Base-by-base conservation (phyloP, 2,797 vertebrate genomes). In the Bovichtus variegatus region DNA sequence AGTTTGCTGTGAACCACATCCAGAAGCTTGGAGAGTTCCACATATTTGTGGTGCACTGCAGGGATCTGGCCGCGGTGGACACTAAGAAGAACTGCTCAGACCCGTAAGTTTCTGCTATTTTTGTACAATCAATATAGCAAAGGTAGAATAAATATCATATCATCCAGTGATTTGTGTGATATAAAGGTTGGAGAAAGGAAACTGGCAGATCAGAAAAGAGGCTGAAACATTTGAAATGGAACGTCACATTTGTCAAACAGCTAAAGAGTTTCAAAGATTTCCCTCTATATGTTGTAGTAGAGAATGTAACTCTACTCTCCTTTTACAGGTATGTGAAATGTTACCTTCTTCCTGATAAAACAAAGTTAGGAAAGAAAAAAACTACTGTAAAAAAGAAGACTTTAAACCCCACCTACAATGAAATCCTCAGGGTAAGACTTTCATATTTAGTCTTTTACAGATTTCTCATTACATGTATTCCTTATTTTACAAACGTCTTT, bases 361-460 rank as follows among this genome's bases (percentile, higher is more conserved):
- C 95, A 60, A 98, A 96, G 81, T 71, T 97, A 89, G 97, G 97
- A 74, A 99, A 99, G 92, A 96, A 95, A 89, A 99, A 99, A 94
- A 98, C 97, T 0, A 80, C 92, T 0, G 94, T 98, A 27, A 96
- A 96, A 87, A 99, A 98, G 92, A 99, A 96, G 90, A 98, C 96
- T 1, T 79, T 97, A 60, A 96, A 97, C 92, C 98, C 98, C 11
- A 95, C 95, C 75, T 99, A 95, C 78, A 99, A 98, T 70, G 98
- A 99, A 91, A 97, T 99, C 75, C 81, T 99, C n/a, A 81, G 93
- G 95, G 98, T 99, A 96, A 90, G 87, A 91, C 15, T 23, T 18
- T 4, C 9, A 23, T 19, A 55, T 73, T 16, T 2, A 10, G 1
- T 57, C 18, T 58, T 58, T 43, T 46, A 41, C 16, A 53, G 9